phyloP scores from a whole-genome alignment of 2,888 invertebrate species.

The Brenthis daphne region DNA sequence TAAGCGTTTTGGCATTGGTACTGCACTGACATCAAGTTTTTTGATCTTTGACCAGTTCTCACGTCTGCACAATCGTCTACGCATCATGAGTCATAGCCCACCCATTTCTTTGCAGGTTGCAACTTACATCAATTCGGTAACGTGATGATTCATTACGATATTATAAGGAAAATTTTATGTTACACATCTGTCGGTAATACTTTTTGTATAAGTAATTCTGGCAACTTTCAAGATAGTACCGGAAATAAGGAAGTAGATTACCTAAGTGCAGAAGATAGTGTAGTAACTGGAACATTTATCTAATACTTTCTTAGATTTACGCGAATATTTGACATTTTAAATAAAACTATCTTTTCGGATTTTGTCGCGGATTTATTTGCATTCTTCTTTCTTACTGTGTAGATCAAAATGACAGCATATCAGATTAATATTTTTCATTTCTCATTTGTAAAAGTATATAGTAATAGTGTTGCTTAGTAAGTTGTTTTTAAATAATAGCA shows the following conservation, averaged over 20 bases:
- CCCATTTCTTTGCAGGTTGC: constrained; percentile 52
- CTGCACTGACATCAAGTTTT: background rate
- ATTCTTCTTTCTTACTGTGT: no score
- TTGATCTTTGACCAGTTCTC: constrained; percentile 40
- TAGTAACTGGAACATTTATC: no score
- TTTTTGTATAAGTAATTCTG: background rate
- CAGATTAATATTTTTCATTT: no score
- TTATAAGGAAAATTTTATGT: constrained; percentile 29
- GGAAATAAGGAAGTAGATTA: constrained; percentile 25
- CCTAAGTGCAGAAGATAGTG: constrained; percentile 1
- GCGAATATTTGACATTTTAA: no score
- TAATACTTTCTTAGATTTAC: no score
- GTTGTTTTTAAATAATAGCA: no score
- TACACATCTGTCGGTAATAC: constrained; percentile 21
- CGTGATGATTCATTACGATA: constrained; percentile 25
- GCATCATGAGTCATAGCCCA: constrained; percentile 46
- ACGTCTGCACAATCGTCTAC: constrained; percentile 36
- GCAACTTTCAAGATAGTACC: constrained; percentile 3
- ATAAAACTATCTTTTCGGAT: no score
- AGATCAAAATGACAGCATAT: no score
- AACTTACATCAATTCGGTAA: constrained; percentile 61
- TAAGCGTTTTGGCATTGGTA: no score
- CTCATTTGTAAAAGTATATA: no score
- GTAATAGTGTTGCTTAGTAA: no score
- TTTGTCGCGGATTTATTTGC: no score